Percentiles rank a stretch among this genome's conserved stretches.
Conservation (phyloP, 2,888 invertebrate species). For the Tiphia femorata region DNA sequence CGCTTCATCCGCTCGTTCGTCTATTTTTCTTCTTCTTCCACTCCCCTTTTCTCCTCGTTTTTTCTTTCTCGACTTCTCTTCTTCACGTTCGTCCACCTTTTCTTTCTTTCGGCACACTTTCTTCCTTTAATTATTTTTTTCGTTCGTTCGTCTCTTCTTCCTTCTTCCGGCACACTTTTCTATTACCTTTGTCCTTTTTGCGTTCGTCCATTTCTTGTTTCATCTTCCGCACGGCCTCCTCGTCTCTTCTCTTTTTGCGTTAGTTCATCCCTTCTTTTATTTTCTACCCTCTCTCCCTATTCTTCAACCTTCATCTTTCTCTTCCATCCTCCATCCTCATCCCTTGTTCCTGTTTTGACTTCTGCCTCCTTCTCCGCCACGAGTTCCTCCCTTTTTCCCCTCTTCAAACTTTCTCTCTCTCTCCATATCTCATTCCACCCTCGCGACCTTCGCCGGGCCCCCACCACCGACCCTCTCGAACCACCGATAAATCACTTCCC, state of each 20-base stretch:
- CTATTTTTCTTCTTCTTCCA: slow-evolving; percentile 1
- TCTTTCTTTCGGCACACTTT: too few species aligned
- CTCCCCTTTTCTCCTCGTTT: neutral
- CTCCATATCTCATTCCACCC: neutral
- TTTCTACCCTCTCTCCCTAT: too few species aligned
- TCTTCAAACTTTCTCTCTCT: neutral
- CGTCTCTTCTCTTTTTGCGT: too few species aligned
- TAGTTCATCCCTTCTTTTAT: too few species aligned
- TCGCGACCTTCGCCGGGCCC: neutral
- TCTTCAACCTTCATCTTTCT: too few species aligned
- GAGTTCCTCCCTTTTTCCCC: slow-evolving; percentile 1
- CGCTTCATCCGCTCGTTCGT: slow-evolving; percentile 7
- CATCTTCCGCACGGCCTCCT: too few species aligned
- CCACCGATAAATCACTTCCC: slow-evolving; percentile 52
- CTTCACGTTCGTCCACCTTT: slow-evolving; percentile 9
- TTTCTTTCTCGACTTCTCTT: slow-evolving; percentile 1
- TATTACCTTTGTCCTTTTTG: too few species aligned
- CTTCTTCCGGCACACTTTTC: too few species aligned
- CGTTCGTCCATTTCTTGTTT: too few species aligned
- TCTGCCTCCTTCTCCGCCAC: slow-evolving; percentile 4
- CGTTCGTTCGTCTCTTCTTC: too few species aligned
- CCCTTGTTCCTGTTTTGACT: neutral
- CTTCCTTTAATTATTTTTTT: too few species aligned
- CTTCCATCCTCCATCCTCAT: neutral
- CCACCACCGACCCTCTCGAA: neutral